phyloP scores from a whole-genome alignment of 2,888 invertebrate species.

The Drosophila putrida region DNA sequence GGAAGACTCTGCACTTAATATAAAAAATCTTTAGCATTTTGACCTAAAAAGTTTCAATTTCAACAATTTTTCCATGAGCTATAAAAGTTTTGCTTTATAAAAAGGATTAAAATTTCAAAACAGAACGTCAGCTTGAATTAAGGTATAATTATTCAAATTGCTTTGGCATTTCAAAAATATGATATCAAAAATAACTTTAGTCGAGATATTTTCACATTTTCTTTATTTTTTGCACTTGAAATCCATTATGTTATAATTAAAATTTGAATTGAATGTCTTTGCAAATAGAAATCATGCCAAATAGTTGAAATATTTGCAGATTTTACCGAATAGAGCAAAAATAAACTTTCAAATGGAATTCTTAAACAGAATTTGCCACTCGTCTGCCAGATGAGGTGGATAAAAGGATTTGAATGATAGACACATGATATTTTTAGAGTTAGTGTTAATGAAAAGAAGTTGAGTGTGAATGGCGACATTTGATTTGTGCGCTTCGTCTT shows the following conservation, averaged over 20 bases:
- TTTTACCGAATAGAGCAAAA: not conserved
- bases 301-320: not conserved
- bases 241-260: not conserved
- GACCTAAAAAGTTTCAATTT: no score
- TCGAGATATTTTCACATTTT: no score
- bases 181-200: no score
- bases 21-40: no score
- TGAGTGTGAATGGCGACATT: not conserved
- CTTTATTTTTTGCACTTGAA: no score
- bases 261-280: not conserved
- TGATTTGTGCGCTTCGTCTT: conserved; percentile 16
- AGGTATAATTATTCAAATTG: no score
- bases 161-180: no score
- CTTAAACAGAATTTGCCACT: conserved; percentile 1
- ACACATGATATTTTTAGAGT: not conserved
- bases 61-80: no score
- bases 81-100: no score
- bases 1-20: no score
- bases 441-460: not conserved
- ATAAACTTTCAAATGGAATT: not conserved
- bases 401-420: not conserved
- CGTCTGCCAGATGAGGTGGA: conserved; percentile 8
- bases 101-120: no score
- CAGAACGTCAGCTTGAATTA: no score
- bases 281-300: not conserved